These are phyloP conservation scores for Erannis defoliaria DNA, from an alignment of 2,888 invertebrate genomes.

Conservation along the genomic window DNA sequence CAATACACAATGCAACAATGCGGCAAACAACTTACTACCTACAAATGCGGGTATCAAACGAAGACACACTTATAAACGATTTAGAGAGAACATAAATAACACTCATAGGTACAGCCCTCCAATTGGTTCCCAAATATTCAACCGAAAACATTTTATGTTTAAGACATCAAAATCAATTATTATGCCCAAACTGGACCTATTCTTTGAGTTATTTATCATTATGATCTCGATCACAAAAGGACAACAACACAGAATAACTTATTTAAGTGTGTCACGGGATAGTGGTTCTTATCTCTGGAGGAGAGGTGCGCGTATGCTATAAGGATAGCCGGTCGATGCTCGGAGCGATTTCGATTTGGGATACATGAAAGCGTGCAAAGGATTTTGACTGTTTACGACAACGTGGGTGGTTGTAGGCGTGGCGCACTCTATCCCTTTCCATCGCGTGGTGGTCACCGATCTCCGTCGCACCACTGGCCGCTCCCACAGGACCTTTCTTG, in stretches of 20 bases:
- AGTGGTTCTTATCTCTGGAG: conserved; percentile 60
- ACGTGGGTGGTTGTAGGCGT: conserved; percentile 86
- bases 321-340: conserved; percentile 64
- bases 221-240: conserved; percentile 83
- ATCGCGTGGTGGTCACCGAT: conserved; percentile 50
- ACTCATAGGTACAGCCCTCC: conserved; percentile 41
- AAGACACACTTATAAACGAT: conserved; percentile 10
- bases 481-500: conserved; percentile 85
- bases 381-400: conserved; percentile 86
- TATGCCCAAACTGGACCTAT: conserved; percentile 81
- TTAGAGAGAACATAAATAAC: conserved; percentile 40
- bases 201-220: conserved; percentile 84
- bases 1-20: conserved; percentile 1
- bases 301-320: conserved; percentile 61
- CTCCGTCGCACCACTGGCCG: conserved; percentile 72
- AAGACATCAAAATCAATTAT: conserved; percentile 86
- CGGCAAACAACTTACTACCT: too few species aligned
- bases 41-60: conserved; percentile 10
- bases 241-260: conserved; percentile 80
- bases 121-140: conserved; percentile 61
- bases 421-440: conserved; percentile 68
- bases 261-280: conserved; percentile 69
- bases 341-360: conserved; percentile 84
- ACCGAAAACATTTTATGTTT: conserved; percentile 74
- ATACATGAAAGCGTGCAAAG: conserved; percentile 86